Conservation (phyloP, 2,797 vertebrate species). For the Emys orbicularis region DNA sequence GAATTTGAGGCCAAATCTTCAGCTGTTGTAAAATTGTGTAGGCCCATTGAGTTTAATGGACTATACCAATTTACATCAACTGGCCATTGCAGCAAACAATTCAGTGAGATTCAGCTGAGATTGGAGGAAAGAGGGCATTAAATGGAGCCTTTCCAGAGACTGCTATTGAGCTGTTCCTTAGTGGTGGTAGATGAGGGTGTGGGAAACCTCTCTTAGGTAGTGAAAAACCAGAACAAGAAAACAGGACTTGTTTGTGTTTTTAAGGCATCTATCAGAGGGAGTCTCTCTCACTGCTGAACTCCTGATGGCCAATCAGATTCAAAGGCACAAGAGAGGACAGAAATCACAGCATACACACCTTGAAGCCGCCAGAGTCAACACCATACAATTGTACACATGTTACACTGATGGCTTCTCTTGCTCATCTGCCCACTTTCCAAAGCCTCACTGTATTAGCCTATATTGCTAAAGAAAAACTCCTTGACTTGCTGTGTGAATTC, state of each 20-base stretch:
- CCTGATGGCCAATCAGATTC: not conserved
- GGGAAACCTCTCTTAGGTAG: not conserved
- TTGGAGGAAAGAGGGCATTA: not conserved
- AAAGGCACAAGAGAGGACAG: not conserved
- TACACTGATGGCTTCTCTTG: not conserved
- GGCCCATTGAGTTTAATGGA: constrained; percentile 8
- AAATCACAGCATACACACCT: not conserved
- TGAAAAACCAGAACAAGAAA: not conserved
- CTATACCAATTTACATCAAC: not conserved
- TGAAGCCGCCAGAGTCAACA: not conserved
- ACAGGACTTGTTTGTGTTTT: not conserved
- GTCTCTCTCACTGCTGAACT: not conserved
- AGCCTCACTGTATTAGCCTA: not conserved
- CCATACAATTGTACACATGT: not conserved
- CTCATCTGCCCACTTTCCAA: not conserved
- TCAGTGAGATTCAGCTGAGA: not conserved
- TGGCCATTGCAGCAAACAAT: not conserved
- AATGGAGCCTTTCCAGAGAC: not conserved
- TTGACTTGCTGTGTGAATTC: not conserved
- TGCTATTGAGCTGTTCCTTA: not conserved
- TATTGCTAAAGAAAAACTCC: not conserved
- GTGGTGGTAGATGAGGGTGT: not conserved
- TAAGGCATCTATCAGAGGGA: rapidly evolving
- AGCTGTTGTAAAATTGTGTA: not conserved
- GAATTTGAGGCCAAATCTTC: not conserved